Conservation (phyloP, 2,797 vertebrate species). For the Otus scops region DNA sequence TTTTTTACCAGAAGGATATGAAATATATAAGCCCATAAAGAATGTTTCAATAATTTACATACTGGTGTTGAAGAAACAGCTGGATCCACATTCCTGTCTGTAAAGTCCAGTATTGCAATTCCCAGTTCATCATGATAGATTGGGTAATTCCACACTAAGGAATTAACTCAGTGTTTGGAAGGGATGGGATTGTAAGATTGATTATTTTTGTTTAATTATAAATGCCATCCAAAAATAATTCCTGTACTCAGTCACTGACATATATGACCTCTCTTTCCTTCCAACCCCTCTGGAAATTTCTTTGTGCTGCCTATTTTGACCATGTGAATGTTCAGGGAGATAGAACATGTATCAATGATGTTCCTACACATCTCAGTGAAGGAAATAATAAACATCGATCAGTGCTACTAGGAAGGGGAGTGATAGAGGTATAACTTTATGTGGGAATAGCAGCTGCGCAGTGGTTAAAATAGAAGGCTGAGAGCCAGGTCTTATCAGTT, state of each 20-base stretch:
- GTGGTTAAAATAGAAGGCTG: constrained; percentile 41
- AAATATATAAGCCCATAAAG: constrained; percentile 12
- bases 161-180: constrained; percentile 43
- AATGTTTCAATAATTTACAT: constrained; percentile 7
- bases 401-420: neutral
- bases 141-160: constrained; percentile 34
- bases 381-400: neutral
- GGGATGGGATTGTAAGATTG: neutral
- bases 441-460: constrained; percentile 1
- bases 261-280: neutral
- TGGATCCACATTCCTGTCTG: constrained; percentile 44
- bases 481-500: constrained; percentile 29
- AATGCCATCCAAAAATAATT: constrained; percentile 27
- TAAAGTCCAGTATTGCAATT: constrained; percentile 11
- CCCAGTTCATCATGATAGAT: constrained; percentile 33
- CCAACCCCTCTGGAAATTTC: neutral
- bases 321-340: neutral
- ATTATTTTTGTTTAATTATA: constrained; percentile 59
- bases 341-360: neutral
- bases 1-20: constrained; percentile 14
- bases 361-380: neutral
- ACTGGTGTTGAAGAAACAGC: constrained; percentile 33
- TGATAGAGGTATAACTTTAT: neutral
- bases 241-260: neutral
- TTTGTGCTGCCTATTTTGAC: neutral